Conservation (phyloP, 2,113 vertebrate species). For the Eubucco bourcierii region DNA sequence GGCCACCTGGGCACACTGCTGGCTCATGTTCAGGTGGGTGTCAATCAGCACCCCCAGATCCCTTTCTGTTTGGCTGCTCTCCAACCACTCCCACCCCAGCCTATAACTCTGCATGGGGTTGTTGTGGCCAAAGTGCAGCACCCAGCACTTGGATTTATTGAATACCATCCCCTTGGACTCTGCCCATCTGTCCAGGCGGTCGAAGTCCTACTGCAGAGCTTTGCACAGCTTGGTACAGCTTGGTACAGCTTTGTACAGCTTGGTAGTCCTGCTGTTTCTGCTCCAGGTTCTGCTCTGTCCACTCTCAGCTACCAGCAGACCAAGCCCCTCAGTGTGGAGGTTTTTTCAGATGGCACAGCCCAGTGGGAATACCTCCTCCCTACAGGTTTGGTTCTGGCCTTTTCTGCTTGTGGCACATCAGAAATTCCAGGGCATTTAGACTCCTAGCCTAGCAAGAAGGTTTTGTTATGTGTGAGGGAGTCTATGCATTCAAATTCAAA, state of each 20-base stretch:
- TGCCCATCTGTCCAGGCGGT: too few relatives aligned
- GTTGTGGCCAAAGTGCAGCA: too few relatives aligned
- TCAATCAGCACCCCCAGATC: too few relatives aligned
- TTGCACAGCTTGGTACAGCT: too few relatives aligned
- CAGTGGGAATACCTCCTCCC: not conserved
- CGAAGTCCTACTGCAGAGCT: too few relatives aligned
- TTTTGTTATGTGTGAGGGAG: not conserved
- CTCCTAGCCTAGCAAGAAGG: not conserved
- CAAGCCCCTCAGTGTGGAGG: not conserved
- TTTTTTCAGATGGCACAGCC: not conserved
- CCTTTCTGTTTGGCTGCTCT: too few relatives aligned
- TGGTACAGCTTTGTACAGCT: not conserved
- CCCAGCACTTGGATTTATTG: too few relatives aligned
- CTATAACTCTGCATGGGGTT: too few relatives aligned
- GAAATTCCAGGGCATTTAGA: not conserved
- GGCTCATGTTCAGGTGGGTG: too few relatives aligned
- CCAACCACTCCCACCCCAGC: too few relatives aligned
- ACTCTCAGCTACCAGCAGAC: not conserved
- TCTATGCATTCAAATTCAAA: constrained; percentile 48
- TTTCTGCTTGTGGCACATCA: not conserved
- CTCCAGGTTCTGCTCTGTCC: not conserved
- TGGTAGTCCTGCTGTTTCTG: not conserved
- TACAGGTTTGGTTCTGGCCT: not conserved
- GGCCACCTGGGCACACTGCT: too few relatives aligned
- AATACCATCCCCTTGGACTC: too few relatives aligned